Percentiles rank a stretch among this genome's conserved stretches.
phyloP scores from a whole-genome alignment of 1,140 invertebrate genomes.

The Anoplophora glabripennis region DNA sequence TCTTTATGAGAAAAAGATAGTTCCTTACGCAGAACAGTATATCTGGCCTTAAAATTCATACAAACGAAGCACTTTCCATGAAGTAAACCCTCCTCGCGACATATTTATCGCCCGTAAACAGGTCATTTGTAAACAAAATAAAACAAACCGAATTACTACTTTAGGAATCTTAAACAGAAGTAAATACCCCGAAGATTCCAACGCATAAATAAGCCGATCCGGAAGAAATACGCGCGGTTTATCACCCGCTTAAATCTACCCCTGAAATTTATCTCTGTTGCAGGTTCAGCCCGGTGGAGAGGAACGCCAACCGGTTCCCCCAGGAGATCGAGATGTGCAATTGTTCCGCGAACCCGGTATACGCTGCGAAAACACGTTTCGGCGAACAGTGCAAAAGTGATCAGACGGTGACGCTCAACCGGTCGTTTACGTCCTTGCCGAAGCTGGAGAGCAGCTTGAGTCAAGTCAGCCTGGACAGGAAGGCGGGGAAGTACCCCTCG shows the following conservation, averaged over 20 bases:
- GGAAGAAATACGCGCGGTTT: not conserved
- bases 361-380: slow-evolving; percentile 30
- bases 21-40: no score
- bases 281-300: slow-evolving; percentile 13
- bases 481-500: slow-evolving; percentile 21
- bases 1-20: no score
- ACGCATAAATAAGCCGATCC: no score
- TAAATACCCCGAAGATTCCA: no score
- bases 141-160: no score
- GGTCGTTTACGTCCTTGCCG: slow-evolving; percentile 38
- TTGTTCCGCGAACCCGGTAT: slow-evolving; percentile 33
- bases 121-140: no score
- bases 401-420: slow-evolving; percentile 35
- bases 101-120: no score
- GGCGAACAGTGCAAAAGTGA: slow-evolving; percentile 29
- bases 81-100: no score
- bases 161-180: no score
- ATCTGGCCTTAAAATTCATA: no score
- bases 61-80: no score
- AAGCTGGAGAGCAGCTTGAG: slow-evolving; percentile 34
- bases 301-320: slow-evolving; percentile 23
- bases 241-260: slow-evolving; percentile 2
- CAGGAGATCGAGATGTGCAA: slow-evolving; percentile 40
- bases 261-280: not conserved
- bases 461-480: slow-evolving; percentile 40